These are phyloP conservation scores for Littorina saxatilis DNA, from an alignment of 1,140 invertebrate genomes.

Conservation along the genomic window DNA sequence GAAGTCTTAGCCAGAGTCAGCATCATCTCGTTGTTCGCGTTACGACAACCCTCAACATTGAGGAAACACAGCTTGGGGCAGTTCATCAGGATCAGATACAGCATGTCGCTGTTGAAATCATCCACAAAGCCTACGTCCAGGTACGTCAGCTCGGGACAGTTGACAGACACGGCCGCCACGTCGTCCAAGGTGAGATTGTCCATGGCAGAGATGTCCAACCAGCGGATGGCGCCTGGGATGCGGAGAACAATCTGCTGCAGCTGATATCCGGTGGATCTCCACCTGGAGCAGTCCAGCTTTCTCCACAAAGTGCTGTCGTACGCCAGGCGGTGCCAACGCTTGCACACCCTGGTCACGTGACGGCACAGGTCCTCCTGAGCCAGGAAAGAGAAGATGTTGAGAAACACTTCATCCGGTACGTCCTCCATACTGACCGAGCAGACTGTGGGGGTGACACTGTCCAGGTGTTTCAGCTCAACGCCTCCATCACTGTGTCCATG, in stretches of 20 bases:
- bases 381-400: conserved; percentile 46
- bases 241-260: conserved; percentile 28
- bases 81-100: conserved; percentile 27
- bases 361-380: conserved; percentile 34
- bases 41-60: conserved; percentile 42
- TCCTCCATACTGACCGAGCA: neutral
- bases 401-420: conserved; percentile 41
- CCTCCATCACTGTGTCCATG: neutral
- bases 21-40: conserved; percentile 30
- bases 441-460: neutral
- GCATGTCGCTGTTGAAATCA: conserved; percentile 28
- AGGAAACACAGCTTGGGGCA: conserved; percentile 34
- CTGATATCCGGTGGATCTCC: conserved; percentile 19
- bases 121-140: conserved; percentile 45
- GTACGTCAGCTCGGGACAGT: conserved; percentile 33
- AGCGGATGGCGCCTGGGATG: conserved; percentile 15
- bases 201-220: conserved; percentile 36
- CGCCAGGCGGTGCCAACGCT: conserved; percentile 38
- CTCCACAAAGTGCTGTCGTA: conserved; percentile 44
- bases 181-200: conserved; percentile 33
- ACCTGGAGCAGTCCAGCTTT: conserved; percentile 24
- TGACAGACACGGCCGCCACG: conserved; percentile 33
- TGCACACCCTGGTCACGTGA: conserved; percentile 41
- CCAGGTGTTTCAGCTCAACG: neutral
- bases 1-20: conserved; percentile 6